Base-by-base conservation (phyloP, 1,140 invertebrate genomes). In the Leptinotarsa defecta region DNA sequence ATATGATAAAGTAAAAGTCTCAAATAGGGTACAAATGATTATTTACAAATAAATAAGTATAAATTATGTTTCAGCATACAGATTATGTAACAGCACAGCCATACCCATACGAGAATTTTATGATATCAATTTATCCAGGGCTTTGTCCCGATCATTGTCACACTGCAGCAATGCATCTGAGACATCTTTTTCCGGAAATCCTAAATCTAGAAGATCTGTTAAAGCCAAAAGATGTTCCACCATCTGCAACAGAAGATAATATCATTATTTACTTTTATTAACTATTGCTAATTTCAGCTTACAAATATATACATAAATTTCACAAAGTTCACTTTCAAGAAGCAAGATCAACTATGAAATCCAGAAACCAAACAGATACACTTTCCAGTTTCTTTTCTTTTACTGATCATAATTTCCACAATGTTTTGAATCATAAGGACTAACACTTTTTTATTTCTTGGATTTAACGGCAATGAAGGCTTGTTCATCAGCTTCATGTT, bases 71-170 rank as follows among this genome's bases (percentile, higher is more conserved):
- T 61, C 69, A 71, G 69, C 69, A 57, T 71, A 57, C 34, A 71
- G 57, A 71, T 64, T 65, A 73, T 73, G 34, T 64, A 69, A 79
- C 52, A 77, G 75, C 78, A 82, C 80, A 83, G 80, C 79, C 80
- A 70, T 74, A 69, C 68, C 75, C 74, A 68, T 73, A 74, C 78
- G 48, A 71, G 65, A 71, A 76, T 78, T 82, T 89, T 92, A 95
- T 81, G 91, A 91, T 81, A 95, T 92, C 74, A 96, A 87, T 84
- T 91, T 90, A 86, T 97, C 95, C 79, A 97, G 87, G 48, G 94
- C 94, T 87, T 94, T 95, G 81, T 96, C 95, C 80, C 92, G 90
- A 87, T 96, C 93, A 83, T 94, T 93, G 83, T 95, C 89, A 83
- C 91, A 91, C 81, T 92, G 91, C 13, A 93, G 84, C 24, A 96